Conservation (phyloP, 2,113 vertebrate species). For the Campylorhamphus procurvoides region DNA sequence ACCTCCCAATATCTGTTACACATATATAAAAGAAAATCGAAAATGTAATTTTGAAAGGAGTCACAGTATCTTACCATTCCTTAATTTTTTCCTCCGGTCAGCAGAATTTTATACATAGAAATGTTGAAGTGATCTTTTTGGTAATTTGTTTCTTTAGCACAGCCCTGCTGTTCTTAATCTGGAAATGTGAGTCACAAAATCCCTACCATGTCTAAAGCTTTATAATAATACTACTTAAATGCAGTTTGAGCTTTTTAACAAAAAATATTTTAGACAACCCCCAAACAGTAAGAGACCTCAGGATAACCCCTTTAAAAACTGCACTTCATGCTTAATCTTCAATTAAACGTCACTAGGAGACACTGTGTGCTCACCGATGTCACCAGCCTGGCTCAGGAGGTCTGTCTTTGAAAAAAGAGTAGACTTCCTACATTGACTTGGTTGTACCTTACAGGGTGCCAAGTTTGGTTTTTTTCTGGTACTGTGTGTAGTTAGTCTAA, state of each 20-base stretch:
- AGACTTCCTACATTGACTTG: not conserved
- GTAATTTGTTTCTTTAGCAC: constrained; percentile 14
- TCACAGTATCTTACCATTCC: not conserved
- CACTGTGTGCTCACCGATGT: not conserved
- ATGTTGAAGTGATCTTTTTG: constrained; percentile 13
- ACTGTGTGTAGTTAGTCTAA: not conserved
- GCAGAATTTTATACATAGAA: not conserved
- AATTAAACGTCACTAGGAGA: not conserved
- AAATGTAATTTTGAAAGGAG: constrained; percentile 11
- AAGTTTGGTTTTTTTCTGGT: not conserved
- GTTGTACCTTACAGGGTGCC: not conserved
- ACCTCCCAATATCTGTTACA: not conserved
- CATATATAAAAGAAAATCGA: not conserved
- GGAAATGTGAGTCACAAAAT: not conserved
- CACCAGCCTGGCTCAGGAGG: not conserved
- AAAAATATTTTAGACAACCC: not conserved
- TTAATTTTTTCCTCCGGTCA: not conserved
- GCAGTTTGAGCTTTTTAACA: not conserved
- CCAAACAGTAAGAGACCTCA: not conserved
- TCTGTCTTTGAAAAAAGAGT: not conserved
- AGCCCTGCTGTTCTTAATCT: constrained; percentile 8
- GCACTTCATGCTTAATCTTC: not conserved
- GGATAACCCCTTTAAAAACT: not conserved
- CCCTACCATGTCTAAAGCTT: not conserved
- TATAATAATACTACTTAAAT: not conserved